phyloP scores from a whole-genome alignment of 2,888 invertebrate genomes.

The Cerastis leucographa region DNA sequence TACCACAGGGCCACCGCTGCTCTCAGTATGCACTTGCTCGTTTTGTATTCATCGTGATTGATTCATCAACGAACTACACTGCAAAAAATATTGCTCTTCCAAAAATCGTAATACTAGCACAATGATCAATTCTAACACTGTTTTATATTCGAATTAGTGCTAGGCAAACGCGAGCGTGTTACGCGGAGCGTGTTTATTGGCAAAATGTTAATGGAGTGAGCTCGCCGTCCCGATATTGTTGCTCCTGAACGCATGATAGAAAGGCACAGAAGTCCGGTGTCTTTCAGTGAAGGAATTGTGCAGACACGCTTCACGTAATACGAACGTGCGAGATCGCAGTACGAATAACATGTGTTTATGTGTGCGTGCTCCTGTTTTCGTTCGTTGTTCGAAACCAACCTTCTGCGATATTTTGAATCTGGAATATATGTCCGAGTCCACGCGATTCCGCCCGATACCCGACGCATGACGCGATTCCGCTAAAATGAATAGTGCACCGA shows the following conservation, averaged over 20 bases:
- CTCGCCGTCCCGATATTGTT: slow-evolving; percentile 46
- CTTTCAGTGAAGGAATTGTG: background rate
- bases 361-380: background rate
- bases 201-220: slow-evolving; percentile 57
- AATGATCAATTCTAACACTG: slow-evolving; percentile 34
- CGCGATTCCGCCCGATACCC: slow-evolving; percentile 21
- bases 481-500: slow-evolving; percentile 52
- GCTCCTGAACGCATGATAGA: slow-evolving; percentile 22
- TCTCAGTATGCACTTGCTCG: background rate
- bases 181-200: slow-evolving; percentile 61
- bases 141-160: slow-evolving; percentile 58
- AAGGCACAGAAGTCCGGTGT: background rate
- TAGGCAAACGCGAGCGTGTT: slow-evolving; percentile 51
- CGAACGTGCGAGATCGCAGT: background rate
- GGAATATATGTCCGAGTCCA: slow-evolving; percentile 2
- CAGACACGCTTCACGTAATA: background rate
- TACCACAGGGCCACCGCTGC: too few species aligned
- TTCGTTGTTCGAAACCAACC: background rate
- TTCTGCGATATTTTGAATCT: background rate
- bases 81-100: background rate
- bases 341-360: background rate
- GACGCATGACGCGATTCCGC: slow-evolving; percentile 42
- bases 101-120: slow-evolving; percentile 28
- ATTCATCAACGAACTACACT: background rate
- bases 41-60: background rate